Evolutionary conservation across 1,140 invertebrate genomes (phyloP), one percentile per base, ranked within the genome.

Genomic region (Drosophila pseudoobscura): DNA sequence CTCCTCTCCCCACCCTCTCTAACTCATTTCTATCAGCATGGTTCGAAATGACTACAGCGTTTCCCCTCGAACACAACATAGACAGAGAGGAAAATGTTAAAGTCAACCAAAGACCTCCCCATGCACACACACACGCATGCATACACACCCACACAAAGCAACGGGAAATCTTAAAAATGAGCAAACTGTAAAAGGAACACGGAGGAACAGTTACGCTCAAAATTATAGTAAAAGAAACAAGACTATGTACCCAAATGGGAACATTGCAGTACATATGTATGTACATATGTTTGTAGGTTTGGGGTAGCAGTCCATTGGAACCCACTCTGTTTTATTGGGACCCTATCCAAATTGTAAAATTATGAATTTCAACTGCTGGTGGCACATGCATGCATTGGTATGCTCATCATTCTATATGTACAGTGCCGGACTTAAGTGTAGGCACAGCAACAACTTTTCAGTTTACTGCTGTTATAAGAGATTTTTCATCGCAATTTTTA

Each of bases 1-100:
- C 13, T 2, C 53, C 11, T 17, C 13, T 2, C 53, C 3, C 35
- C 24, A 43, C 31, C 53, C 24, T 5, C 24, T 20, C 20, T 20
- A 20, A 17, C n/a, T 20, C 61, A 49, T 55, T 44, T 26, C 44
- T 41, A 55, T 49, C 31, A 17, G 55, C 54, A 31, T 66, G 46
- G 72, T 29, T 77, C 58, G 76, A 84, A 83, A 79, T 84, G 59
- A 83, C 84, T 84, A 80, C 43, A 66, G 59, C 55, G 75, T 71
- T 78, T 71, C 50, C 57, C 50, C 57, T 49, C 59, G 58, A 59
- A 53, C 39, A 44, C 9, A 17, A 54, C 26, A 56, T 44, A 39
- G 29, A 53, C n/a, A 57, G 15, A 22, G 15, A 45, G 24, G n/a
- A 51, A 65, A 66, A 31, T 24, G 43, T 29, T 45, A 35, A 65